Conservation (phyloP, 92 coral and sea anemone genomes). For the Porites evermanni region DNA sequence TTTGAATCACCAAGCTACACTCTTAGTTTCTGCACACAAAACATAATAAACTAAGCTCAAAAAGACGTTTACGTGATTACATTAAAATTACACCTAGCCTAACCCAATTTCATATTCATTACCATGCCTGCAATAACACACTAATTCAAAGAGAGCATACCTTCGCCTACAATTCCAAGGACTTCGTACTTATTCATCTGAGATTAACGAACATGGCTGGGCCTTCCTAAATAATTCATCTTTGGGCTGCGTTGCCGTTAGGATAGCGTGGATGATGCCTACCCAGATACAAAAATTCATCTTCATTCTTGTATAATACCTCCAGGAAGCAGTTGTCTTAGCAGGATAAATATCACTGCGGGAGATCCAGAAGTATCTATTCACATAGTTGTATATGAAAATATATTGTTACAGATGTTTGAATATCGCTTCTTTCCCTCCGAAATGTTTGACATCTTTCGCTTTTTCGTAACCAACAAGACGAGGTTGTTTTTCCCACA, state of each 20-base stretch:
- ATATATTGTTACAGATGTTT: neutral
- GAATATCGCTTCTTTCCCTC: constrained; percentile 8
- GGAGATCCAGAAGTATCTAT: constrained; percentile 27
- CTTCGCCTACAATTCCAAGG: constrained; percentile 99
- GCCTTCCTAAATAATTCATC: constrained; percentile 22
- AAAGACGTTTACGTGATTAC: neutral
- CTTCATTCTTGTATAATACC: constrained; percentile 8
- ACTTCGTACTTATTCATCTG: constrained; percentile 99
- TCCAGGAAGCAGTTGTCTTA: constrained; percentile 26
- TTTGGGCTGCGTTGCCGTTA: constrained; percentile 27
- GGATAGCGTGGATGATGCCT: constrained; percentile 45
- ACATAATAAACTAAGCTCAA: constrained; percentile 1
- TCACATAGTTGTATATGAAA: constrained; percentile 1
- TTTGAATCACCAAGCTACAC: constrained; percentile 8
- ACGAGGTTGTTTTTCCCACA: constrained; percentile 45
- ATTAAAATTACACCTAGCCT: neutral
- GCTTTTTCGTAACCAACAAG: constrained; percentile 12
- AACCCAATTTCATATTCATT: constrained; percentile 28
- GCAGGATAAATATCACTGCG: constrained; percentile 12
- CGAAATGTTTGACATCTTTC: constrained; percentile 22
- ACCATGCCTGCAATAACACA: constrained; percentile 24
- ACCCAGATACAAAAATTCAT: constrained; percentile 19
- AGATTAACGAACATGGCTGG: constrained; percentile 29
- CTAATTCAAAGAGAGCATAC: constrained; percentile 42
- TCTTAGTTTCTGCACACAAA: neutral